Base-by-base conservation (phyloP, 1,140 invertebrate genomes). In the Subanguina moxae region DNA sequence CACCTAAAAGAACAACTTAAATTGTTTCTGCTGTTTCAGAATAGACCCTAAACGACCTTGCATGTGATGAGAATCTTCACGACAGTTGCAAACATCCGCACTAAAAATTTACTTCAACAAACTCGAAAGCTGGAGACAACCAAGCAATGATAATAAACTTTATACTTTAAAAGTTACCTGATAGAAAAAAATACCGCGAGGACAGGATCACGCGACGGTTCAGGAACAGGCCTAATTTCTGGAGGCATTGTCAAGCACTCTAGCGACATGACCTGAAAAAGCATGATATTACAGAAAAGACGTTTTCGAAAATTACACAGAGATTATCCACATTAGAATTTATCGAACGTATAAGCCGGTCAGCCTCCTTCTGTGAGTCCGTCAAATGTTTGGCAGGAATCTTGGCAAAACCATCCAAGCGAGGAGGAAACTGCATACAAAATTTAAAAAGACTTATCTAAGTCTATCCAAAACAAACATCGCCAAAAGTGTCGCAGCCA, bases 221-320 rank as follows among this genome's bases (percentile, higher is more conserved):
- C 32, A 38, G 57, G 57, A 48, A 62, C n/a, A 30, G 9, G 38
- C n/a, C 32, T 30, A 27, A 70, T 38, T 70, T 70, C 66, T 5
- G n/a, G n/a, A 27, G 65, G 65, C 23, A 67, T 21, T 11, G 65
- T 5, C 67, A 70, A 70, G 23, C 65, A 62, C 21, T 67, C 65
- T 9, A 67, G 1, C n/a, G 65, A 57, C 67, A 67, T 67, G 11
- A 46, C 32, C 32, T 38, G 3, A 38, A 38, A 38, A 11, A 38
- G 32, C 32, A 11, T 3, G 11, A 38, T 38, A 38, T 38, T 38
- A 38, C 32, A 11, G 32, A 5, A 5, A 38, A 38, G 32, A 38
- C 3, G 11, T 5, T 5, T 38, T 38, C 3, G 32, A 38, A 38
- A 38, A 38, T 38, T 38, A 38, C 66, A 30, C 67, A 67, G 27